Evolutionary conservation across 1,140 invertebrate species (phyloP).

Genomic region (Uloborus diversus): DNA sequence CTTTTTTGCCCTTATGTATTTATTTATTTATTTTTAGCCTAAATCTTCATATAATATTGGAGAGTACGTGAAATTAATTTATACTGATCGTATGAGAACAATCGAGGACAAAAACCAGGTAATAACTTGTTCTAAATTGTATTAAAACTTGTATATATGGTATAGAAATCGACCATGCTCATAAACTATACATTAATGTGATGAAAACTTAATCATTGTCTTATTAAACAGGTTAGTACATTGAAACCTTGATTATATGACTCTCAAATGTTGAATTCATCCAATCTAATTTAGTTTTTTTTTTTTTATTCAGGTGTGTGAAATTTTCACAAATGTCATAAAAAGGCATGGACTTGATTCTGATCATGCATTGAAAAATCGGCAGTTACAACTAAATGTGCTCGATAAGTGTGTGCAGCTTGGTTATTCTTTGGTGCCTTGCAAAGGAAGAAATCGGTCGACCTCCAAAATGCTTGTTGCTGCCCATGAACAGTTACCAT

Average conservation of each 20-base stretch:
- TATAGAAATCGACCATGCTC: no score
- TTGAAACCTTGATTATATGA: no score
- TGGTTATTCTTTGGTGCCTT: constrained; percentile 64
- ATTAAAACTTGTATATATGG: no score
- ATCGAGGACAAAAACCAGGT: constrained; percentile 75
- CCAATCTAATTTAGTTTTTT: constrained; percentile 5
- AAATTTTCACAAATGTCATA: constrained; percentile 72
- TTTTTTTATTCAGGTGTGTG: constrained; percentile 67
- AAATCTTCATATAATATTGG: constrained; percentile 69
- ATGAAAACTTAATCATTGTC: no score
- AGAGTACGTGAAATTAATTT: constrained; percentile 79
- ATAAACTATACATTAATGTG: no score
- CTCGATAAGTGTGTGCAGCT: constrained; percentile 62
- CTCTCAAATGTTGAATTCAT: no score
- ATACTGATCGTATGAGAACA: constrained; percentile 82
- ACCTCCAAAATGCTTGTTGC: constrained; percentile 68
- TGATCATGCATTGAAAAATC: constrained; percentile 9
- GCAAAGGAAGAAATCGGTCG: constrained; percentile 53
- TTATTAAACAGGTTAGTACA: no score
- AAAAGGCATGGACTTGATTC: constrained; percentile 51
- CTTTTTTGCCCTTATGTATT: no score
- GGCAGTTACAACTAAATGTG: constrained; percentile 58
- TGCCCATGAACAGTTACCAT: constrained; percentile 73
- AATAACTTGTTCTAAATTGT: neutral
- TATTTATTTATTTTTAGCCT: constrained; percentile 29